Evolutionary conservation across 2,113 vertebrate genomes (phyloP).

Genomic region (Paratilapia polleni): DNA sequence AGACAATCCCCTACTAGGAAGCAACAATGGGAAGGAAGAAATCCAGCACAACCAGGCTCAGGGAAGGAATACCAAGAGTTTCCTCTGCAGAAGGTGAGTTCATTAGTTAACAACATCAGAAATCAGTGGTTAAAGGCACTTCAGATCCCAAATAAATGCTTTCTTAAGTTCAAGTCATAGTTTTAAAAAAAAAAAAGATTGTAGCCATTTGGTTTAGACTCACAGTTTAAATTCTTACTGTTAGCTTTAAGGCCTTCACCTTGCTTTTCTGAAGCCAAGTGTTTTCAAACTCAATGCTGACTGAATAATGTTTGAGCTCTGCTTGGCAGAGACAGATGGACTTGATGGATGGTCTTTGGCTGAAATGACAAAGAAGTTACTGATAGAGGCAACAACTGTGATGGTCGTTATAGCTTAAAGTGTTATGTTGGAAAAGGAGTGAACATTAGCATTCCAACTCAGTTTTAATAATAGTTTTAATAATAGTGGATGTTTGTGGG

Average conservation of each 20-base stretch:
- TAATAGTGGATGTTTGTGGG: not conserved
- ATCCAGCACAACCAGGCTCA: no score
- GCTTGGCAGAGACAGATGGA: not conserved
- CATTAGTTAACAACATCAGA: not conserved
- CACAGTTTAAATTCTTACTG: not conserved
- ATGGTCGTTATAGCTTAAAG: fast-evolving
- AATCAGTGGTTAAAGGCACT: not conserved
- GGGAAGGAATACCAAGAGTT: not conserved
- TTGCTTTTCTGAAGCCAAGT: no score
- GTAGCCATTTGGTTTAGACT: not conserved
- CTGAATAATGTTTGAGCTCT: not conserved
- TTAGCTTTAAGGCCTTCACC: not conserved
- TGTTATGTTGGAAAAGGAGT: not conserved
- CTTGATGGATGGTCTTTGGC: no score
- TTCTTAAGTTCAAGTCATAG: no score
- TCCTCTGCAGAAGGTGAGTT: not conserved
- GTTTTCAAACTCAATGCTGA: not conserved
- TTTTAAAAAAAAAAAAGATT: not conserved
- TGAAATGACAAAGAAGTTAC: not conserved
- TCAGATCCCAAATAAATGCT: not conserved
- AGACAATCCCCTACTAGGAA: no score
- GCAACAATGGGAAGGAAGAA: no score
- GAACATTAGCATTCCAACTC: not conserved
- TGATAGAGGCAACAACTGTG: not conserved
- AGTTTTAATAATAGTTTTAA: not conserved